Base-by-base conservation (phyloP, 2,113 vertebrate genomes). In the Tragelaphus scriptus region DNA sequence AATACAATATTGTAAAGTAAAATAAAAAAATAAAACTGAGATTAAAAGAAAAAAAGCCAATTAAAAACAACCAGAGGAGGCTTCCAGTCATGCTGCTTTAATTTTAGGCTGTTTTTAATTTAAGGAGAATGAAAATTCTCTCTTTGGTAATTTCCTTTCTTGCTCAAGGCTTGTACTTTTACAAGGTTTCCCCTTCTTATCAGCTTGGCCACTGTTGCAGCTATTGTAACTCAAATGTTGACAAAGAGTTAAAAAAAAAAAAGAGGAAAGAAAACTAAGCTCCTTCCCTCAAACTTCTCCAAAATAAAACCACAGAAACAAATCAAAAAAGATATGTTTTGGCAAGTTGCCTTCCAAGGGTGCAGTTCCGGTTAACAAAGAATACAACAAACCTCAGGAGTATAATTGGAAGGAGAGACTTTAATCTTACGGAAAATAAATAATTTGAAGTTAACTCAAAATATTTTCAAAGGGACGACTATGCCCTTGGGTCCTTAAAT, bases 241-340 rank as follows among this genome's bases (percentile, higher is more conserved):
- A 97, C 95, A 91, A 95, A 90, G 56, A 36, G 23, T 9, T 9
- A 21, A 84, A 16, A 23, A n/a, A 15, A 53, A 91, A 51, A 49
- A 65, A 28, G 68, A 77, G 71, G 71, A 94, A 36, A 26, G 32
- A 58, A 47, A 68, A 23, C 63, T 65, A 58, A 65, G 12, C 49
- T 51, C 59, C 51, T 49, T 53, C 80, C 80, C n/a, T 44, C 44
- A 91, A 85, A 28, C 13, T 56, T 87, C 84, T 97, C 59, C 85
- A 93, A 97, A 95, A 95, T 93, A 94, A 96, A 97, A 93, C 56
- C 88, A 88, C 25, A n/a, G 94, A 91, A 95, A 96, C 86, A 96
- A 93, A 88, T 94, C 15, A 85, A 59, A 58, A 63, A 80, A 21
- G 4, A 6, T 86, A 55, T 80, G 49, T 80, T 88, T 91, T 91